phyloP scores from a whole-genome alignment of 1,140 invertebrate genomes.

The Parasteatoda tepidariorum region DNA sequence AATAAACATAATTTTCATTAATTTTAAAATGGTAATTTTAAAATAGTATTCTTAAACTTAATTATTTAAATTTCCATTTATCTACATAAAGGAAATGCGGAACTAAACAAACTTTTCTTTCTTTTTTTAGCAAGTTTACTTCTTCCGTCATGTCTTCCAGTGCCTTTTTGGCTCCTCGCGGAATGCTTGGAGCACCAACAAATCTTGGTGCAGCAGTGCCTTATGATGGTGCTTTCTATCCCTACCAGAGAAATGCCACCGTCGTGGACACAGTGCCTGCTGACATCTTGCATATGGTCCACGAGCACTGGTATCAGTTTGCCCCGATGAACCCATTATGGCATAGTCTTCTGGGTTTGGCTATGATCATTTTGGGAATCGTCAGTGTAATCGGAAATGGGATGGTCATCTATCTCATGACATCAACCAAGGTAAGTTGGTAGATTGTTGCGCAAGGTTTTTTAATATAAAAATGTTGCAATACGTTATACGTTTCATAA shows the following conservation, averaged over 20 bases:
- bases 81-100: too few relatives aligned
- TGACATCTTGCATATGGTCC: conserved; percentile 80
- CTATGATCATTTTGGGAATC: conserved; percentile 79
- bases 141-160: conserved; percentile 32
- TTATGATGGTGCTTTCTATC: conserved; percentile 48
- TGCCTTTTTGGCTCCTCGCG: conserved; percentile 51
- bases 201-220: conserved; percentile 15
- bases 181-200: conserved; percentile 34
- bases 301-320: conserved; percentile 81
- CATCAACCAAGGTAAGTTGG: conserved; percentile 75
- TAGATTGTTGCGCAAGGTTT: too few relatives aligned
- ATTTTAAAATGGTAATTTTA: background rate
- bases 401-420: conserved; percentile 88
- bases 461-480: too few relatives aligned
- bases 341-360: conserved; percentile 82
- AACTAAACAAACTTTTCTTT: background rate
- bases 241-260: conserved; percentile 73
- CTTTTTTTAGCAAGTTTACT: background rate
- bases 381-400: conserved; percentile 82
- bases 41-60: background rate
- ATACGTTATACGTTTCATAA: too few relatives aligned
- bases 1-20: background rate
- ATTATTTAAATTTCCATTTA: too few relatives aligned
- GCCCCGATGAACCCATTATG: conserved; percentile 82
- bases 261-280: conserved; percentile 79